A percentile compares a stretch with the other conserved stretches of the same genome.
Evolutionary conservation across 2,888 invertebrate genomes (phyloP).

Genomic region (Nephrotoma flavescens): DNA sequence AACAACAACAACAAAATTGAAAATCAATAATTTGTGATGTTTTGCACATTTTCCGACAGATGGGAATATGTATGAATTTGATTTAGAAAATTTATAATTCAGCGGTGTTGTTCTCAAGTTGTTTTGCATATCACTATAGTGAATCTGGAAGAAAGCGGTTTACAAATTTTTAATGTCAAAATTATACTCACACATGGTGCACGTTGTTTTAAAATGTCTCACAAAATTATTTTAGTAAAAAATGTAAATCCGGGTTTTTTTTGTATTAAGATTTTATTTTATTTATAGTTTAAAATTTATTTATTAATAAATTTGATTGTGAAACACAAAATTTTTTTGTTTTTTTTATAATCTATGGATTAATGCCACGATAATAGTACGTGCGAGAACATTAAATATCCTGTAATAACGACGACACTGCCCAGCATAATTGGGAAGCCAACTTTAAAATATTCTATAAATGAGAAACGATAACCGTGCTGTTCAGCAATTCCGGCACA

Average conservation of each 20-base stretch:
- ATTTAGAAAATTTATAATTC: neutral
- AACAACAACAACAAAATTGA: neutral
- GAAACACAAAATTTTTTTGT: neutral
- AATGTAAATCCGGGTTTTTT: neutral
- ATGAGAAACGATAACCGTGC: constrained; percentile 75
- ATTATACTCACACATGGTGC: too few species aligned
- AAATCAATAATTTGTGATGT: neutral
- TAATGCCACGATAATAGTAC: constrained; percentile 48
- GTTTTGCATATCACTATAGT: neutral
- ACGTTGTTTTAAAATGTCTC: too few species aligned
- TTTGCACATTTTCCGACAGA: neutral
- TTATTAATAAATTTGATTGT: neutral
- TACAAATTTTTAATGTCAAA: neutral
- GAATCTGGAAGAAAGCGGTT: neutral
- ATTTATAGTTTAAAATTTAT: neutral
- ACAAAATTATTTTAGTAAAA: too few species aligned
- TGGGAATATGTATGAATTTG: neutral
- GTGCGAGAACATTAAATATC: constrained; percentile 57
- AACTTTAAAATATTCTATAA: constrained; percentile 67
- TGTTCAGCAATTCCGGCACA: constrained; percentile 86
- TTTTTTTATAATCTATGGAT: neutral
- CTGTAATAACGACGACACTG: constrained; percentile 48
- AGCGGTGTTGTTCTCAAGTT: neutral
- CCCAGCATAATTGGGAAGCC: constrained; percentile 75
- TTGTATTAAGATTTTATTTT: neutral